Conservation (phyloP, 2,888 invertebrate species). For the Tuta absoluta region DNA sequence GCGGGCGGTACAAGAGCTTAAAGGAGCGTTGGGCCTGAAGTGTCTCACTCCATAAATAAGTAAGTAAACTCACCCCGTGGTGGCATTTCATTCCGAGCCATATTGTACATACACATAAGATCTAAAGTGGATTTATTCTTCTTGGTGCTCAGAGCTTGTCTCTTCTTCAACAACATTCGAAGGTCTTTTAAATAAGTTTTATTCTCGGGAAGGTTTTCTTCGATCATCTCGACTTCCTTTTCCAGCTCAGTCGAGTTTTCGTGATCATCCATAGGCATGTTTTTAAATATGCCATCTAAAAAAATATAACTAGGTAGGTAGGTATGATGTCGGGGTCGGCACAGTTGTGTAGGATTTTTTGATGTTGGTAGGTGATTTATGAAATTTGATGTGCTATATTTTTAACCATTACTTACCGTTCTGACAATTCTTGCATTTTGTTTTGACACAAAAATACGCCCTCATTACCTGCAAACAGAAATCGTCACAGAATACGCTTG, state of each 20-base stretch:
- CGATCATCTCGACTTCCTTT: constrained; percentile 70
- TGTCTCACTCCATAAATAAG: neutral
- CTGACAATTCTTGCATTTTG: constrained; percentile 32
- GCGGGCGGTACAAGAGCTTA: too few relatives aligned
- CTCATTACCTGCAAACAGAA: constrained; percentile 50
- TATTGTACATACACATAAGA: constrained; percentile 59
- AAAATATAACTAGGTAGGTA: too few relatives aligned
- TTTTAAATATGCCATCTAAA: constrained; percentile 6
- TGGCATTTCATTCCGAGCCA: constrained; percentile 53
- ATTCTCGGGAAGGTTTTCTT: constrained; percentile 60
- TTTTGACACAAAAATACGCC: constrained; percentile 64
- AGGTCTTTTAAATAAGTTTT: constrained; percentile 65
- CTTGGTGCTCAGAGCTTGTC: constrained; percentile 41
- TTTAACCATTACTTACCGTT: neutral
- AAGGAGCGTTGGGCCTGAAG: too few relatives aligned
- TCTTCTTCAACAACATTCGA: constrained; percentile 54
- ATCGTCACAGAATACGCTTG: too few relatives aligned
- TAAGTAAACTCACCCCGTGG: constrained; percentile 19
- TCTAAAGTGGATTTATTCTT: constrained; percentile 54
- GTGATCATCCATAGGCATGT: constrained; percentile 50
- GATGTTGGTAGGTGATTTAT: too few relatives aligned
- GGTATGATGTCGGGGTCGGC: neutral
- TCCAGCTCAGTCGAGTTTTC: constrained; percentile 54
- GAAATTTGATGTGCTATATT: too few relatives aligned
- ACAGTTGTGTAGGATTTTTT: too few relatives aligned